Evolutionary conservation across 2,797 vertebrate species (phyloP).

Genomic region (Sternarchorhynchus goeldii): DNA sequence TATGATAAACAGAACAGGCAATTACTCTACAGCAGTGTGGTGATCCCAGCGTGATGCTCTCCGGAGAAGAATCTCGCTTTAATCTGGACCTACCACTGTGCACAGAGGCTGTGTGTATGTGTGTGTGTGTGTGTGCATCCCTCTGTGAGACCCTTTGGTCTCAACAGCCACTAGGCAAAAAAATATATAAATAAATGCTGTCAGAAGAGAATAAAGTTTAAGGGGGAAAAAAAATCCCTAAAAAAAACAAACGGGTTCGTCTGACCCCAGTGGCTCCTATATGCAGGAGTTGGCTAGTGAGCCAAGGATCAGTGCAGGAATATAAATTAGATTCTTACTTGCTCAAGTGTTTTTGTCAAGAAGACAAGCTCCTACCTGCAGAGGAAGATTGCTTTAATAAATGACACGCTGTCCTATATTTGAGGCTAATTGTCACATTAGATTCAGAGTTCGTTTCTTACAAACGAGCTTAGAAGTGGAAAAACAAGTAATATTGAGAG

Average conservation of each 20-base stretch:
- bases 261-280: slow-evolving; percentile 49
- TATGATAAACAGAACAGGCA: slow-evolving; percentile 45
- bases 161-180: slow-evolving; percentile 7
- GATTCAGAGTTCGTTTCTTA: slow-evolving; percentile 38
- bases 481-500: slow-evolving; percentile 3
- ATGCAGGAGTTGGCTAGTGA: slow-evolving; percentile 28
- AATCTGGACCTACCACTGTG: slow-evolving; percentile 35
- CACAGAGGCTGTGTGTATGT: slow-evolving; percentile 5
- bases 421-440: slow-evolving; percentile 40
- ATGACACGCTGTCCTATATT: slow-evolving; percentile 41
- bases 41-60: slow-evolving; percentile 42
- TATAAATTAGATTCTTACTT: slow-evolving; percentile 52
- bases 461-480: slow-evolving; percentile 30
- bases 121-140: slow-evolving; percentile 2
- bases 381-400: slow-evolving; percentile 41
- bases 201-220: slow-evolving; percentile 23
- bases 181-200: slow-evolving; percentile 3
- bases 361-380: slow-evolving; percentile 49
- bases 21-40: slow-evolving; percentile 42
- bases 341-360: slow-evolving; percentile 43
- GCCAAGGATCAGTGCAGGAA: slow-evolving; percentile 44
- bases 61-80: slow-evolving; percentile 37
- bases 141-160: slow-evolving; percentile 4
- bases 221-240: slow-evolving; percentile 11
- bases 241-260: slow-evolving; percentile 31